Percentiles rank a stretch among this genome's conserved stretches.
Evolutionary conservation across 2,888 invertebrate genomes (phyloP).

Genomic region (Lampropteryx suffumata): DNA sequence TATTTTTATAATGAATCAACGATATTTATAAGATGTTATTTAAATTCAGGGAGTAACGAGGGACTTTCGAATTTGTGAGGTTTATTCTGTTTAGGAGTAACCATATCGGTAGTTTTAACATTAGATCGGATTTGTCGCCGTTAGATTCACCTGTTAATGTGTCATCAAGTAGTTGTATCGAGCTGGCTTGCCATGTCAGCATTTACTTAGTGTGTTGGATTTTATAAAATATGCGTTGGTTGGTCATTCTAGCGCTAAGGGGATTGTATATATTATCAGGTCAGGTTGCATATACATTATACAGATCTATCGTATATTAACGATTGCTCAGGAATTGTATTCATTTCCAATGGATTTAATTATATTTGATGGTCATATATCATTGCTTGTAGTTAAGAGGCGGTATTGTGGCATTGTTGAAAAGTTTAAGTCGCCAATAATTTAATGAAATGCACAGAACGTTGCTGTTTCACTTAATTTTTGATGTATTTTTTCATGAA

Average conservation of each 20-base stretch:
- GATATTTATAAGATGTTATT: slow-evolving; percentile 73
- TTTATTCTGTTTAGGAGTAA: slow-evolving; percentile 65
- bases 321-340: slow-evolving; percentile 81
- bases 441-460: slow-evolving; percentile 80
- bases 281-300: slow-evolving; percentile 49
- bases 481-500: slow-evolving; percentile 78
- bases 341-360: slow-evolving; percentile 51
- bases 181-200: slow-evolving; percentile 77
- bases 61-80: slow-evolving; percentile 65
- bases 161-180: slow-evolving; percentile 76
- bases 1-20: slow-evolving; percentile 76
- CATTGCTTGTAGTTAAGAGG: slow-evolving; percentile 59
- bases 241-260: slow-evolving; percentile 42
- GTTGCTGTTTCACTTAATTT: slow-evolving; percentile 81
- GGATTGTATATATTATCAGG: slow-evolving; percentile 24
- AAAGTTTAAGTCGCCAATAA: slow-evolving; percentile 58
- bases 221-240: slow-evolving; percentile 59
- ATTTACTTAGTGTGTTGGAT: slow-evolving; percentile 72
- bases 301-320: slow-evolving; percentile 46
- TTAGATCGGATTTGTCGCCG: slow-evolving; percentile 61
- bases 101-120: slow-evolving; percentile 70
- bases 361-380: slow-evolving; percentile 65
- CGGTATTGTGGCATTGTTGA: slow-evolving; percentile 73
- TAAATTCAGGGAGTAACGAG: slow-evolving; percentile 49
- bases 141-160: slow-evolving; percentile 79